Conservation (phyloP, 2,888 invertebrate genomes). For the Sycophila texana region DNA sequence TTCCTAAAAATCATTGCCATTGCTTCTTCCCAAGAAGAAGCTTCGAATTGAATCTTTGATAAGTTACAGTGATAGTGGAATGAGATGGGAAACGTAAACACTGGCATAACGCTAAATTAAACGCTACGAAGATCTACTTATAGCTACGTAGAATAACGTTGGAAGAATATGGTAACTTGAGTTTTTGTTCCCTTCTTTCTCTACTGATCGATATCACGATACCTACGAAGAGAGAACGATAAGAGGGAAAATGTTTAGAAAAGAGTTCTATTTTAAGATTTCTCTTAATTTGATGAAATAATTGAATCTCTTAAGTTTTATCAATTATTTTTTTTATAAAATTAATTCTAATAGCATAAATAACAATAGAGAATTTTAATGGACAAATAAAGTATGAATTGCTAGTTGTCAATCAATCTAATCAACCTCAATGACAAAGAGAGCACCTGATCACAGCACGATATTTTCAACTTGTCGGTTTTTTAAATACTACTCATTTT, state of each 20-base stretch:
- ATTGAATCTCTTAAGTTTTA: too few relatives aligned
- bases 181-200: background rate
- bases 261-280: too few relatives aligned
- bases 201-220: background rate
- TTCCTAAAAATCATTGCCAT: background rate
- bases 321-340: too few relatives aligned
- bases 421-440: too few relatives aligned
- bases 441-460: too few relatives aligned
- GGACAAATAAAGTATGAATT: too few relatives aligned
- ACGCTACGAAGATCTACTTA: conserved; percentile 3
- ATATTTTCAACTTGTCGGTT: too few relatives aligned
- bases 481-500: too few relatives aligned
- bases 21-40: background rate
- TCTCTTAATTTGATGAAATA: too few relatives aligned
- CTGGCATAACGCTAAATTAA: conserved; percentile 14
- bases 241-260: background rate
- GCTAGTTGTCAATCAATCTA: too few relatives aligned
- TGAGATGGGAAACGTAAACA: background rate
- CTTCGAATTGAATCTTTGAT: conserved; percentile 2
- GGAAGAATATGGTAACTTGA: background rate
- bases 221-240: background rate
- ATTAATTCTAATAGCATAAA: too few relatives aligned
- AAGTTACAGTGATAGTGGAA: background rate
- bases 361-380: too few relatives aligned
- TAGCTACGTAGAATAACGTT: background rate